Conservation (phyloP, 2,797 vertebrate genomes). For the Acipenser ruthenus region DNA sequence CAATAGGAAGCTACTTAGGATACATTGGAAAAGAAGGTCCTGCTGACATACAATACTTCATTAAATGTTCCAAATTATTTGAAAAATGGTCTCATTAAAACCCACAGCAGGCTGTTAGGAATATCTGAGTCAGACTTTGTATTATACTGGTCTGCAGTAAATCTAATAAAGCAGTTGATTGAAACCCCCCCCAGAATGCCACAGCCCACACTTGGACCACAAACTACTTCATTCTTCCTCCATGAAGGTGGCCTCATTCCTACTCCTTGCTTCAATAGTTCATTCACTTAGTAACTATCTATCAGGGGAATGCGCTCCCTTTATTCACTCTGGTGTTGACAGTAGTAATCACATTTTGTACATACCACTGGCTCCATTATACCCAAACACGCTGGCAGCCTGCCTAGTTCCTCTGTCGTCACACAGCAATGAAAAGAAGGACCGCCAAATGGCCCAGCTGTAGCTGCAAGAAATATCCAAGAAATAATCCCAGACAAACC, state of each 20-base stretch:
- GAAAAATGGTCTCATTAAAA: background rate
- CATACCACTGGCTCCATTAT: slow-evolving; percentile 54
- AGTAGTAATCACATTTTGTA: slow-evolving; percentile 57
- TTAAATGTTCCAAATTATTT: too few species aligned
- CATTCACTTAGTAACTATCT: slow-evolving; percentile 38
- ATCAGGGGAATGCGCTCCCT: slow-evolving; percentile 29
- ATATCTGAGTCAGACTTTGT: background rate
- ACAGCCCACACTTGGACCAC: slow-evolving; percentile 21
- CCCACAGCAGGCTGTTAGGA: background rate
- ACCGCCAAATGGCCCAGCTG: slow-evolving; percentile 21
- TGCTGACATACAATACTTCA: too few species aligned
- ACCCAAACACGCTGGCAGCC: slow-evolving; percentile 38
- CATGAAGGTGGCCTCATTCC: slow-evolving; percentile 30
- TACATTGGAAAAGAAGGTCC: too few species aligned
- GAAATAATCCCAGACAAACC: too few species aligned
- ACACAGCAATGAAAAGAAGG: slow-evolving; percentile 31
- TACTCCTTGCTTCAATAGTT: slow-evolving; percentile 32
- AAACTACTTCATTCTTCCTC: background rate
- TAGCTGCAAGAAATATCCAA: too few species aligned
- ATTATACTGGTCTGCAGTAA: background rate
- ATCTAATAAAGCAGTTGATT: slow-evolving; percentile 5
- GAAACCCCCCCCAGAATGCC: slow-evolving; percentile 23
- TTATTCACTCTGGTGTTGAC: slow-evolving; percentile 49
- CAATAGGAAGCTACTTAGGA: too few species aligned
- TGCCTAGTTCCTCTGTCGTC: slow-evolving; percentile 40